phyloP scores from a whole-genome alignment of 37 sponge, comb jelly and placozoan species.

The Petrosia ficiformis region DNA sequence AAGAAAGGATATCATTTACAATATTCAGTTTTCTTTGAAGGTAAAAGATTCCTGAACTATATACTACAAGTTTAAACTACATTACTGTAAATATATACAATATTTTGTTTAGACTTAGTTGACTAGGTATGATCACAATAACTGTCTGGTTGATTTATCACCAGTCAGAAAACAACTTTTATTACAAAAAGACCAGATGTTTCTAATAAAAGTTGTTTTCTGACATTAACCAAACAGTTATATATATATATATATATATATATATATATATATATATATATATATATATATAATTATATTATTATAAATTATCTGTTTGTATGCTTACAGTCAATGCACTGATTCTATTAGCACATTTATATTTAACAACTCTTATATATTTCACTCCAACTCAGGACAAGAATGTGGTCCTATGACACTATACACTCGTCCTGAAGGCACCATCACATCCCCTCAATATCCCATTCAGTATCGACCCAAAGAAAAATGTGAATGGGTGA shows the following conservation, averaged over 20 bases:
- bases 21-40: slow-evolving; percentile 34
- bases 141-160: too few relatives aligned
- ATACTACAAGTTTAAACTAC: background rate
- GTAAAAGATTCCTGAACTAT: background rate
- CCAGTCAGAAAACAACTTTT: too few relatives aligned
- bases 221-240: too few relatives aligned
- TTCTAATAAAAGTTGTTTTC: too few relatives aligned
- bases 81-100: too few relatives aligned
- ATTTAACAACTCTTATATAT: background rate
- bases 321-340: too few relatives aligned
- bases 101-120: too few relatives aligned
- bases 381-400: slow-evolving; percentile 16
- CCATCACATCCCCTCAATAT: slow-evolving; percentile 60
- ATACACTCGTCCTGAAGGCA: slow-evolving; percentile 25
- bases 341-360: background rate
- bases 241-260: slow-evolving; percentile 1
- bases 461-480: slow-evolving; percentile 46
- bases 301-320: too few relatives aligned
- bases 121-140: too few relatives aligned
- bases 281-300: background rate
- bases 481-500: slow-evolving; percentile 30
- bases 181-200: too few relatives aligned
- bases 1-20: slow-evolving; percentile 32
- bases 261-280: background rate
- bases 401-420: slow-evolving; percentile 45